Conservation (phyloP, 2,113 vertebrate species). For the Ardeotis arabs region DNA sequence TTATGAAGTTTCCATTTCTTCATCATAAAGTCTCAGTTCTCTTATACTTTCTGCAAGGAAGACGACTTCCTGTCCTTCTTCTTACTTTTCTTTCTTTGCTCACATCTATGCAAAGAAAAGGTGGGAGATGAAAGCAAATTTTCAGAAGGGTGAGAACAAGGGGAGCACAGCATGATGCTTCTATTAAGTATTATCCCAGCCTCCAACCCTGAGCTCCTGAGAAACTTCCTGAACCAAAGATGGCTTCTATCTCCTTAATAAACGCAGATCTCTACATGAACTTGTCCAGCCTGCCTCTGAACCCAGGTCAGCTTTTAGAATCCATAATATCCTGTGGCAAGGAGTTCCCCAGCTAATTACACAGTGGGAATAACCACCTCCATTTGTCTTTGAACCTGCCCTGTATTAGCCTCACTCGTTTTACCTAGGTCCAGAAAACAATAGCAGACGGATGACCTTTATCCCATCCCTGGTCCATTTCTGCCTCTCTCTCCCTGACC, state of each 20-base stretch:
- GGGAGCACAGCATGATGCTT: not conserved
- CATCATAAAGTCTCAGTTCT: not conserved
- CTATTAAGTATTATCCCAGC: not conserved
- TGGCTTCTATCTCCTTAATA: not conserved
- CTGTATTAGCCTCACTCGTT: not conserved
- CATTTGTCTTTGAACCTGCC: not conserved
- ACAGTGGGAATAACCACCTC: not conserved
- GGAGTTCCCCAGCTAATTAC: not conserved
- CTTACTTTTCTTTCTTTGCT: not conserved
- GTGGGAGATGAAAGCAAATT: not conserved
- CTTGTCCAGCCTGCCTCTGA: not conserved
- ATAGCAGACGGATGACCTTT: not conserved
- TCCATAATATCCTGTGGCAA: not conserved
- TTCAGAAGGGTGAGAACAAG: not conserved
- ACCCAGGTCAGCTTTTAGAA: not conserved
- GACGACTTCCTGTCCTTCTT: not conserved
- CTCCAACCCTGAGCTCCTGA: not conserved
- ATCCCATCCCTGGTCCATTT: not conserved
- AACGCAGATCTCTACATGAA: not conserved
- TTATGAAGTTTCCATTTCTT: constrained; percentile 7
- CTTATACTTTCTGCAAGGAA: not conserved
- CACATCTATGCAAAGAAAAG: not conserved
- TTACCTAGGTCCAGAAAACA: not conserved
- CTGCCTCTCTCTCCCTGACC: not conserved
- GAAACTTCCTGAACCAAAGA: not conserved